Percentiles rank a stretch among this genome's conserved stretches.
Evolutionary conservation across 64 coral and sea anemone genomes (phyloP).

Genomic region (Pocillopora verrucosa): DNA sequence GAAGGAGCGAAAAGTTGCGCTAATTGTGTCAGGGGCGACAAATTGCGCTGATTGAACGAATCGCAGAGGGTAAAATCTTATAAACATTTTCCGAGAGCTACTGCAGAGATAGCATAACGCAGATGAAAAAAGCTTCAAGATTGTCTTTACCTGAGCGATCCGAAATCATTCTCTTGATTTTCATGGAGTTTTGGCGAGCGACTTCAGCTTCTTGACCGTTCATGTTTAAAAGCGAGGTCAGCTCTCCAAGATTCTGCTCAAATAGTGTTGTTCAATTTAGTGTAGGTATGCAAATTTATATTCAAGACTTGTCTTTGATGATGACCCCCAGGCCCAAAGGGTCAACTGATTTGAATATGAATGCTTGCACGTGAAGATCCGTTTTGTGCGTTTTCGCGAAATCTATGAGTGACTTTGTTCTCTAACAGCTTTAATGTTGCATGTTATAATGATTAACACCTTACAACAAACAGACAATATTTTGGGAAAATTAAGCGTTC

Average conservation of each 20-base stretch:
- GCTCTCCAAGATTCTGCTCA: neutral
- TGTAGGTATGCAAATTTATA: slow-evolving; percentile 9
- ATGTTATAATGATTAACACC: too few relatives aligned
- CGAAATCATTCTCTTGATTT: slow-evolving; percentile 3
- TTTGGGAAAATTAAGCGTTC: too few relatives aligned
- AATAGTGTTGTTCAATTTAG: neutral
- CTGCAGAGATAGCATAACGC: neutral
- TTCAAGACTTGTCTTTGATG: neutral
- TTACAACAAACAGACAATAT: too few relatives aligned
- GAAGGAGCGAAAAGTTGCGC: too few relatives aligned
- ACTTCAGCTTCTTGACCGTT: neutral
- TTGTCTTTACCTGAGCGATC: neutral
- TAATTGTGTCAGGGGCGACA: too few relatives aligned
- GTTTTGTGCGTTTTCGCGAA: neutral
- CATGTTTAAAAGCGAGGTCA: neutral
- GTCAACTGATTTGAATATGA: slow-evolving; percentile 20
- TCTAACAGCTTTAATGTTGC: too few relatives aligned
- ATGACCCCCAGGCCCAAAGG: neutral
- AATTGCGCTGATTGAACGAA: neutral
- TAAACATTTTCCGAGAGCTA: neutral
- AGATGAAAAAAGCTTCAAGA: neutral
- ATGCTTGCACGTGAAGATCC: neutral
- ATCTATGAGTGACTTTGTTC: neutral
- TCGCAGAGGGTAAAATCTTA: neutral
- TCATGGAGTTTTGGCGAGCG: slow-evolving; percentile 27